Evolutionary conservation across 2,113 vertebrate genomes (phyloP), one percentile per base, ranked within the genome.

Genomic region (Corvus hawaiiensis): DNA sequence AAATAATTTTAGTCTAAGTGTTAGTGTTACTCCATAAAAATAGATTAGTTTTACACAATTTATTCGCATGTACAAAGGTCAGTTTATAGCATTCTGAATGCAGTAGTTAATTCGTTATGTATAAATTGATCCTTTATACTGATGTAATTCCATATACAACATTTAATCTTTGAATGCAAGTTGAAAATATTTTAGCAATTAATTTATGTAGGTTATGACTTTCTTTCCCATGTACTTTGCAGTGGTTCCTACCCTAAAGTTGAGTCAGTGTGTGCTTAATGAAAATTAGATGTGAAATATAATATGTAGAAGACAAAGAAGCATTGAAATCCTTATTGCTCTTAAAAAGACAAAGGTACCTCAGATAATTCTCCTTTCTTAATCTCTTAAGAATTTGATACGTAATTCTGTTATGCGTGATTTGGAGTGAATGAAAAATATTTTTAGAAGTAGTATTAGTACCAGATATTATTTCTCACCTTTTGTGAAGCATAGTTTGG

Each of bases 261-360:
- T 95, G 73, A 90, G 78, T 91, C 7, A 4, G 72, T 80, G 48
- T 94, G 79, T 82, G 54, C 69, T 87, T 95, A 95, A 93, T 92
- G 93, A 94, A 94, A 95, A 87, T 84, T 93, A 94, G 80, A 90
- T 82, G 78, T 79, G 95, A 96, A 98, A 97, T 89, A 75, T 94
- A 96, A 95, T 95, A 92, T 49, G 80, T 44, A 26, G 67, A 76
- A 77, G 81, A 93, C 72, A 96, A 93, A 96, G 85, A 84, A 80
- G 90, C 94, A 94, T 89, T 93, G 94, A 94, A 85, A 76, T 67
- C 76, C 35, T 82, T 83, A 49, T 84, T 78, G 58, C 89, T 96
- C 52, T 90, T 92, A 79, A 87, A 96, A 85, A 96, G 79, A 94
- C 95, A 80, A 87, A 95, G 72, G 77, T 90, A 80, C 90, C 52